Conservation (phyloP, 2,888 invertebrate species). For the Polyommatus iphigenia region DNA sequence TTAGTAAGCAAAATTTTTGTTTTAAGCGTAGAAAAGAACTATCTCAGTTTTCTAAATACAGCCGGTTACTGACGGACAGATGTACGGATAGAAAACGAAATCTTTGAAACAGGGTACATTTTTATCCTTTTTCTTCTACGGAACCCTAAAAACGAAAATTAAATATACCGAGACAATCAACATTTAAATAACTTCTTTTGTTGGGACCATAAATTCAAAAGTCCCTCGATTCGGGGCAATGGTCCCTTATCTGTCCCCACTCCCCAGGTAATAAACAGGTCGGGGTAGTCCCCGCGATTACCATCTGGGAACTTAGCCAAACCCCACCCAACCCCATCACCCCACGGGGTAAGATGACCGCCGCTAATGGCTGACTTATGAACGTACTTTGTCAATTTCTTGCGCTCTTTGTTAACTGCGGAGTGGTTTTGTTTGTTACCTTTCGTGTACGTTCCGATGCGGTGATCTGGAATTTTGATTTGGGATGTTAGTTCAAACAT, state of each 20-base stretch:
- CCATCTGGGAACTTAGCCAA: conserved; percentile 29
- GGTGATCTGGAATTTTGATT: neutral
- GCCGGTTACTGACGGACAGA: too few species aligned
- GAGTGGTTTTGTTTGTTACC: conserved; percentile 4
- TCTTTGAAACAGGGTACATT: too few species aligned
- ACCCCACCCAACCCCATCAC: neutral
- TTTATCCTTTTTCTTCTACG: neutral
- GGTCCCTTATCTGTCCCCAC: conserved; percentile 2
- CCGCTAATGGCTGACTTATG: conserved; percentile 24
- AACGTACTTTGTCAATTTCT: conserved; percentile 29
- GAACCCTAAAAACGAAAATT: neutral
- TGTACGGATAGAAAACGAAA: too few species aligned
- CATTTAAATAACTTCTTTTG: neutral
- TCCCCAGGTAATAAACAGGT: conserved; percentile 33
- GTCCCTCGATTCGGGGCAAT: neutral
- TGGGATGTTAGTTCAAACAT: neutral
- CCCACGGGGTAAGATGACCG: conserved; percentile 14
- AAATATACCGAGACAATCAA: neutral
- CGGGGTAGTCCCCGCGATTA: conserved; percentile 30
- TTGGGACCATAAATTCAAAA: neutral
- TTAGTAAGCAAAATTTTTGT: too few species aligned
- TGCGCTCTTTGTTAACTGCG: conserved; percentile 8
- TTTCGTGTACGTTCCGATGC: neutral
- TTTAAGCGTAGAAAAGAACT: too few species aligned
- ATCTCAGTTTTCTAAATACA: too few species aligned